Conservation (phyloP, 2,888 invertebrate genomes). For the Eupithecia dodoneata region DNA sequence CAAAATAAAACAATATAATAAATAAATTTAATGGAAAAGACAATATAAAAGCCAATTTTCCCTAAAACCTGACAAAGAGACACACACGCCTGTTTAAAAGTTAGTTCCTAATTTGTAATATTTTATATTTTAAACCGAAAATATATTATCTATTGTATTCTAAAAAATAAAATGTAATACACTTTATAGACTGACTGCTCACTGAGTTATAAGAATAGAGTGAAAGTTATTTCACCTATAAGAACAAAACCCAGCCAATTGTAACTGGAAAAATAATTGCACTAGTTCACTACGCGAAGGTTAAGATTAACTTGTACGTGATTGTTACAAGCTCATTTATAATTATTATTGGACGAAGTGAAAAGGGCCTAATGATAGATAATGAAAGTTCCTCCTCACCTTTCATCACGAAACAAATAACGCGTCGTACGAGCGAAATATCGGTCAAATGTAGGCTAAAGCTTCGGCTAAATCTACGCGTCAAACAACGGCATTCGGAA, state of each 20-base stretch:
- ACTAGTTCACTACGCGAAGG: constrained; percentile 61
- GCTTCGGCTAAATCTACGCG: too few species aligned
- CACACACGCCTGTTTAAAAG: constrained; percentile 6
- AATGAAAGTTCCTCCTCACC: background rate
- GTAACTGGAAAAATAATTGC: constrained; percentile 50
- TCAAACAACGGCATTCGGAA: too few species aligned
- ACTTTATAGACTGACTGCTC: constrained; percentile 47
- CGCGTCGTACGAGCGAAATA: background rate
- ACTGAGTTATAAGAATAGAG: constrained; percentile 66
- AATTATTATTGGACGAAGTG: constrained; percentile 2
- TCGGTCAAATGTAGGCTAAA: background rate
- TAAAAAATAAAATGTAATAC: too few species aligned
- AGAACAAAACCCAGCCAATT: constrained; percentile 55
- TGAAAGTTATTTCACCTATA: constrained; percentile 65
- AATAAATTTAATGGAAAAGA: background rate
- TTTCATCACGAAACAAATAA: constrained; percentile 1
- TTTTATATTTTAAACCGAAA: too few species aligned
- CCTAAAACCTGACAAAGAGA: background rate
- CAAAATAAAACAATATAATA: too few species aligned
- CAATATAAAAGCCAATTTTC: background rate
- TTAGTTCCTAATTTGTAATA: too few species aligned
- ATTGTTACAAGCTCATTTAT: background rate
- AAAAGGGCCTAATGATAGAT: background rate
- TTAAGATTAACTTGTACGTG: constrained; percentile 42
- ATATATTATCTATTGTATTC: too few species aligned